phyloP scores from a whole-genome alignment of 2,888 invertebrate species.

The Sympetrum striolatum region DNA sequence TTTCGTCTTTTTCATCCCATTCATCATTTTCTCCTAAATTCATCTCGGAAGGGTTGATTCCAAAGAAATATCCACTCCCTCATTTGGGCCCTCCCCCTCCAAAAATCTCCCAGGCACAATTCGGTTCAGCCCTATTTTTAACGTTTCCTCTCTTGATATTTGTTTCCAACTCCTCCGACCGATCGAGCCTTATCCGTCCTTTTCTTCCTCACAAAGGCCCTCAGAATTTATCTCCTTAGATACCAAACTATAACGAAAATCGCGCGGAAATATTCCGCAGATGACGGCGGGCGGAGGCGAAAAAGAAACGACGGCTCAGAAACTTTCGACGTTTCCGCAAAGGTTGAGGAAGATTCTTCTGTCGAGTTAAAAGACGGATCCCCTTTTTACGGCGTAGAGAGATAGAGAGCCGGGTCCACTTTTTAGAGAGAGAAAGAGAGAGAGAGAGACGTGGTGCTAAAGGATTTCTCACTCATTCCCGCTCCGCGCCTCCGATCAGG shows the following conservation, averaged over 20 bases:
- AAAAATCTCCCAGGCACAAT: too few species aligned
- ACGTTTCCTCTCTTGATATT: too few species aligned
- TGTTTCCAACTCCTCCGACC: too few species aligned
- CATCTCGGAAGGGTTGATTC: too few species aligned
- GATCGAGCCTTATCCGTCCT: neutral
- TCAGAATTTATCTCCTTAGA: neutral
- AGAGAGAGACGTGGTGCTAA: too few species aligned
- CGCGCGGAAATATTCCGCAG: neutral
- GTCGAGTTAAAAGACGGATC: constrained; percentile 23
- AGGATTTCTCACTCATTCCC: neutral
- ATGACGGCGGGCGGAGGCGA: neutral
- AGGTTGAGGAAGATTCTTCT: constrained; percentile 7
- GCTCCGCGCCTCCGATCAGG: neutral
- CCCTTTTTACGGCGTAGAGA: constrained; percentile 6
- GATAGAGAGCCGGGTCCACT: too few species aligned
- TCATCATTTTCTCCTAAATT: too few species aligned
- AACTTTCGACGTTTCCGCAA: neutral
- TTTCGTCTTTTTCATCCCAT: too few species aligned
- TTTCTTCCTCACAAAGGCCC: neutral
- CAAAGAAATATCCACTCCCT: too few species aligned
- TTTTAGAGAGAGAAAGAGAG: neutral
- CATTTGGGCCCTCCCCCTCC: too few species aligned
- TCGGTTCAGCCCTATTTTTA: too few species aligned
- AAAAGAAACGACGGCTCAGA: neutral
- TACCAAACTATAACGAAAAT: neutral